These are phyloP conservation scores for Hetaerina americana DNA, from an alignment of 1,140 invertebrate genomes.

Conservation along the genomic window DNA sequence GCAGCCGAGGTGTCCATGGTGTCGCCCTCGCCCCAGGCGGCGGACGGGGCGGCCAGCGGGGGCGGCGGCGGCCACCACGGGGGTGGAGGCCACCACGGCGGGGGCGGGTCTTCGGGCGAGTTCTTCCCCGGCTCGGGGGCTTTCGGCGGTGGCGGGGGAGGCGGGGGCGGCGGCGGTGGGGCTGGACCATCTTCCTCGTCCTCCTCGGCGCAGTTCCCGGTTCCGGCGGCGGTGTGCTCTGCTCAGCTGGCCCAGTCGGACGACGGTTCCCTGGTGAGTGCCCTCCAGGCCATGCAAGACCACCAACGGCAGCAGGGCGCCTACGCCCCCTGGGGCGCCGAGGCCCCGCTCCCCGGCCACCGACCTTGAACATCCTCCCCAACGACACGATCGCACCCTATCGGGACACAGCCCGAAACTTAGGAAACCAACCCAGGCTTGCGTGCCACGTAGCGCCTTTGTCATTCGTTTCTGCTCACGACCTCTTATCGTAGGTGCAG, in stretches of 20 bases:
- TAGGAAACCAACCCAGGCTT: too few species aligned
- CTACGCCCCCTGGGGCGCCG: too few species aligned
- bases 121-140: constrained; percentile 6
- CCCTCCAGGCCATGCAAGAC: not conserved
- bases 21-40: not conserved
- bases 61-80: not conserved
- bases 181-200: not conserved
- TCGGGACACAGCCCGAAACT: too few species aligned
- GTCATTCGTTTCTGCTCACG: too few species aligned
- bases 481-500: too few species aligned
- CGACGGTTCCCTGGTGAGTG: constrained; percentile 3
- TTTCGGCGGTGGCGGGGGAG: not conserved
- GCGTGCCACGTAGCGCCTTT: too few species aligned
- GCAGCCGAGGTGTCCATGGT: not conserved
- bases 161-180: not conserved
- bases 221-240: not conserved
- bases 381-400: too few species aligned
- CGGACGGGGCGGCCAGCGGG: not conserved
- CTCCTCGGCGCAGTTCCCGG: not conserved
- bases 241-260: constrained; percentile 3
- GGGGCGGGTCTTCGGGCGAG: constrained; percentile 18
- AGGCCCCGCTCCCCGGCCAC: too few species aligned
- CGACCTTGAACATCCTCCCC: too few species aligned
- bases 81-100: constrained; percentile 9
- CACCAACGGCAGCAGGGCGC: not conserved